Evolutionary conservation across 2,888 invertebrate genomes (phyloP), one percentile per base, ranked within the genome.

Genomic region (Phengaris alcon): DNA sequence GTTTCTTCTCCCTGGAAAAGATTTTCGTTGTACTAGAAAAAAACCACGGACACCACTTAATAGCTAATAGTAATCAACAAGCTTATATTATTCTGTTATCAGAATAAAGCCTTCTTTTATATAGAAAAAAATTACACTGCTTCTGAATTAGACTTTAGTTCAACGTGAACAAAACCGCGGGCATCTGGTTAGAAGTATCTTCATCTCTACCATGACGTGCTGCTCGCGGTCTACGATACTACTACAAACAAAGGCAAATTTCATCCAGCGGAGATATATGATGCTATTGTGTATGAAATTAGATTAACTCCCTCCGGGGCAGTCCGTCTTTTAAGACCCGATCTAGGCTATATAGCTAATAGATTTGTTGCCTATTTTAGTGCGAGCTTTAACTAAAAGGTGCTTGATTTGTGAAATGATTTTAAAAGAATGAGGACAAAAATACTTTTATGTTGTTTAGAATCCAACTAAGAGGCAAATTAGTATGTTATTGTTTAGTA

Each of bases 241-340:
- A 44, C 2, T 64, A 64, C 64, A n/a, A n/a, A 46, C 68, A 48
- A n/a, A 48, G 69, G 15, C 46, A 68, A 68, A 68, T 59, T 59
- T 64, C 64, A 12, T 12, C 35, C 64, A n/a, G 69, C 13, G 5
- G 46, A 48, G 12, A 48, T 48, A 69, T 48, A 8, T n/a, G 46
- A 48, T 12, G 69, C 22, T 48, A 69, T 69, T 69, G 69, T 69
- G 48, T 69, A 69, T 48, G 48, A 69, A 48, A 69, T 69, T 69
- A 69, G 69, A 48, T 69, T 22, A n/a, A 15, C 13, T 48, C 69
- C 69, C 69, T 0, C n/a, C 9, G 48, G 69, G 46, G 15, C 69
- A 46, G 69, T 69, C 69, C 69, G 48, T 69, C 69, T 48, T 69
- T 69, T 48, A 48, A 10, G 9, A 13, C 35, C 35, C 64, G 46